phyloP scores from a whole-genome alignment of 2,797 vertebrate genomes.

The Phoebastria nigripes region DNA sequence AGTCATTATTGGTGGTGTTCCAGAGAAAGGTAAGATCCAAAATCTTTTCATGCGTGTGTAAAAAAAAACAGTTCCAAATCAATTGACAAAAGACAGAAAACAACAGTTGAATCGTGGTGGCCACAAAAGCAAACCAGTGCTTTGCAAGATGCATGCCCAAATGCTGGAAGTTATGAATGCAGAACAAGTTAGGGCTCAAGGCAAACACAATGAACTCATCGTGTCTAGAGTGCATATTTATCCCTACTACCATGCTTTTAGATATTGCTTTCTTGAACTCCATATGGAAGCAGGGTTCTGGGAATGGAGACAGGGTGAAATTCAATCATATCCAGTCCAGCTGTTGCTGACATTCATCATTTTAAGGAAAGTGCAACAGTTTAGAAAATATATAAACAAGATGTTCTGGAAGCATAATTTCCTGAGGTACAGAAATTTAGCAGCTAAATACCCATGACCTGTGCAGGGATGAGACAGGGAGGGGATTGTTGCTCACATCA shows the following conservation, averaged over 20 bases:
- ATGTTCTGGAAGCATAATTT: slow-evolving; percentile 49
- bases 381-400: slow-evolving; percentile 61
- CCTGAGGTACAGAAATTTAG: slow-evolving; percentile 41
- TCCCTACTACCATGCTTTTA: neutral
- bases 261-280: slow-evolving; percentile 19
- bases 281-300: slow-evolving; percentile 47
- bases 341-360: slow-evolving; percentile 59
- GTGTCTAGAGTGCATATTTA: neutral
- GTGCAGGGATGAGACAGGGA: neutral
- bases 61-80: neutral
- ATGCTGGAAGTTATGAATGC: neutral
- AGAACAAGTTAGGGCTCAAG: slow-evolving; percentile 1
- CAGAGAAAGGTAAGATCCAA: slow-evolving; percentile 14
- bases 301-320: slow-evolving; percentile 54
- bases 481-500: neutral
- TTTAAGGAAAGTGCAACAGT: slow-evolving; percentile 40
- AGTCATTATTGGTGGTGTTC: neutral
- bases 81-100: neutral
- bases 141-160: neutral
- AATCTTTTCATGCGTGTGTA: neutral
- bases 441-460: slow-evolving; percentile 28
- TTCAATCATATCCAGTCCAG: slow-evolving; percentile 49
- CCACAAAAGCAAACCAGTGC: neutral
- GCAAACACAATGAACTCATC: neutral
- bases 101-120: neutral